Evolutionary conservation across 2,888 invertebrate genomes (phyloP), one percentile per base, ranked within the genome.

Genomic region (Eristalis intricaria): DNA sequence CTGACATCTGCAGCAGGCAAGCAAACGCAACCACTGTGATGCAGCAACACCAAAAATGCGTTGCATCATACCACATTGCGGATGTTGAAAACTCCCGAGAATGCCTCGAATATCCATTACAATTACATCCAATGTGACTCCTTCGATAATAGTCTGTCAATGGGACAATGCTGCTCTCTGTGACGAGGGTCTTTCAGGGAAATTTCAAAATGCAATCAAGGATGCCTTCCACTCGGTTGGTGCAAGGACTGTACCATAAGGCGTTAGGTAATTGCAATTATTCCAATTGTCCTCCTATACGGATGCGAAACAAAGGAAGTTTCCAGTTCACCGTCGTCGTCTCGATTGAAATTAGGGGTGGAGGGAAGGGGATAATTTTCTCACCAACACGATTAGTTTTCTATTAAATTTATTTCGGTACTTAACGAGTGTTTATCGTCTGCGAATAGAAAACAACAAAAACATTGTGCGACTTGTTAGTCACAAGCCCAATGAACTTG

Each of bases 71-170:
- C 78, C 70, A 70, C 64, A 65, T 13, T 70, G 58, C 70, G 40
- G 56, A 78, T 71, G 71, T 40, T 69, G 69, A 23, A 79, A 69
- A 35, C 71, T 65, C 23, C 35, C 23, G 60, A 26, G 26, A 64
- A 74, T 69, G 50, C 65, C 78, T 84, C 43, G 10, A 60, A 65
- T 66, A 74, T 69, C 84, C 50, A 79, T 84, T 74, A 74, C 78
- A 79, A 69, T 73, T 70, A 40, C 70, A 65, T 71, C 29, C 35
- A 60, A 68, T 35, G 13, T 50, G 38, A 29, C 58, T 5, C 43
- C 8, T 29, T 38, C 56, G 19, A 56, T 58, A 70, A 58, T 70
- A 29, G 32, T 23, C 26, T 65, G 64, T 56, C 35, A 56, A 58
- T 65, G 26, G 29, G 19, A 65, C 23, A 19, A 61, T 68, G 35